phyloP scores from a whole-genome alignment of 2,888 invertebrate species.

The Alsophila aescularia region DNA sequence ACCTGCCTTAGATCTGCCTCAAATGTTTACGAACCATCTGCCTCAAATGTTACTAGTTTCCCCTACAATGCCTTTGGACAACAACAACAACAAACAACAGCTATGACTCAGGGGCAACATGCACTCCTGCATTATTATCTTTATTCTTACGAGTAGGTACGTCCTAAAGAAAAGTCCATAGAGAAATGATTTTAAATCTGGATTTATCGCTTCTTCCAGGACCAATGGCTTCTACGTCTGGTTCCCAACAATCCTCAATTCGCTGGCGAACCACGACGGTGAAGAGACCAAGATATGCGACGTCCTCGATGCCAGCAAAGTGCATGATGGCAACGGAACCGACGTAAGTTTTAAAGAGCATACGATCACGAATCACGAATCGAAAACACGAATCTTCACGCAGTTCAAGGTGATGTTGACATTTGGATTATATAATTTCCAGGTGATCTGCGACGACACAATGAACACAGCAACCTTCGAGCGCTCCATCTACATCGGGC shows the following conservation, averaged over 20 bases:
- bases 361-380: too few relatives aligned
- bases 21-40: too few relatives aligned
- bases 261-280: constrained; percentile 71
- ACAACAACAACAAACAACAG: too few relatives aligned
- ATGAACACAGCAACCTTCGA: constrained; percentile 86
- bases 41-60: too few relatives aligned
- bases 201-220: constrained; percentile 50
- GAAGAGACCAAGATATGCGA: constrained; percentile 71
- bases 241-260: constrained; percentile 85
- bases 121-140: too few relatives aligned
- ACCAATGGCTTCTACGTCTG: constrained; percentile 85
- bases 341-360: constrained; percentile 43
- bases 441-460: constrained; percentile 75
- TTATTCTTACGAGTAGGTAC: too few relatives aligned
- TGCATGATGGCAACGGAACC: constrained; percentile 53
- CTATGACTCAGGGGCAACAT: too few relatives aligned
- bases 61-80: too few relatives aligned
- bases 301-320: constrained; percentile 61
- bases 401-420: too few relatives aligned
- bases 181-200: neutral
- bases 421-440: constrained; percentile 1
- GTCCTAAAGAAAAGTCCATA: too few relatives aligned
- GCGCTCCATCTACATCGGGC: constrained; percentile 87
- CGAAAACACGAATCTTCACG: too few relatives aligned
- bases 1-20: too few relatives aligned